Evolutionary conservation across 2,113 vertebrate species (phyloP).

Genomic region (Cepphus grylle): DNA sequence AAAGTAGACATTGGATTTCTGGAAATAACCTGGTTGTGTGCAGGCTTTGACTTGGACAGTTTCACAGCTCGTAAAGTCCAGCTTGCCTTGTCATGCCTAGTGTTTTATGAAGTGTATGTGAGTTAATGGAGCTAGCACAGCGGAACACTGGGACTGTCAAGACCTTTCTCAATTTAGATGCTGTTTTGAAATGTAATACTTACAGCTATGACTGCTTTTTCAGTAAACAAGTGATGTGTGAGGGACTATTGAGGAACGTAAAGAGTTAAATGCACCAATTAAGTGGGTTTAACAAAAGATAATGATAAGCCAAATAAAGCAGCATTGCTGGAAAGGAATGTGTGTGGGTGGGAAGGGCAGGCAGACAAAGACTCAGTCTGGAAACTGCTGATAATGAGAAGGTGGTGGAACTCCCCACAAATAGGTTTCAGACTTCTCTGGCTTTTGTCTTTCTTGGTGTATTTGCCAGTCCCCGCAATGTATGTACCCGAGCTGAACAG

Average conservation of each 20-base stretch:
- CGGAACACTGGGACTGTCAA: neutral
- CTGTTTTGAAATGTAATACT: neutral
- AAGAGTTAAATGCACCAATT: conserved; percentile 41
- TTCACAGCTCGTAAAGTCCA: neutral
- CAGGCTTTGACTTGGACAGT: neutral
- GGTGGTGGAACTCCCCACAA: neutral
- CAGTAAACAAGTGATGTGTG: neutral
- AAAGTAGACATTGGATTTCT: neutral
- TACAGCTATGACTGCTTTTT: neutral
- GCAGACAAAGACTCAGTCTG: neutral
- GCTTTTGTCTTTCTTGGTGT: neutral
- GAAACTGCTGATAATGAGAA: neutral
- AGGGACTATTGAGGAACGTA: neutral
- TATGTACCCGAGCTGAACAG: rapidly evolving
- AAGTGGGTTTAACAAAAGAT: conserved; percentile 32
- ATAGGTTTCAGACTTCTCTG: neutral
- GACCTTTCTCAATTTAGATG: neutral
- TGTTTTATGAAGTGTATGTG: neutral
- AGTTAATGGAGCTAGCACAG: neutral
- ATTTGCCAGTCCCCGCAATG: neutral
- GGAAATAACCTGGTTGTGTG: neutral
- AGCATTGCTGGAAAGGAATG: conserved; percentile 43
- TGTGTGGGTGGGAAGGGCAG: conserved; percentile 37
- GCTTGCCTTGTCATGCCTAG: neutral
- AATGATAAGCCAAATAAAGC: conserved; percentile 46